phyloP scores from a whole-genome alignment of 2,797 vertebrate species.

The Bradypodion pumilum region DNA sequence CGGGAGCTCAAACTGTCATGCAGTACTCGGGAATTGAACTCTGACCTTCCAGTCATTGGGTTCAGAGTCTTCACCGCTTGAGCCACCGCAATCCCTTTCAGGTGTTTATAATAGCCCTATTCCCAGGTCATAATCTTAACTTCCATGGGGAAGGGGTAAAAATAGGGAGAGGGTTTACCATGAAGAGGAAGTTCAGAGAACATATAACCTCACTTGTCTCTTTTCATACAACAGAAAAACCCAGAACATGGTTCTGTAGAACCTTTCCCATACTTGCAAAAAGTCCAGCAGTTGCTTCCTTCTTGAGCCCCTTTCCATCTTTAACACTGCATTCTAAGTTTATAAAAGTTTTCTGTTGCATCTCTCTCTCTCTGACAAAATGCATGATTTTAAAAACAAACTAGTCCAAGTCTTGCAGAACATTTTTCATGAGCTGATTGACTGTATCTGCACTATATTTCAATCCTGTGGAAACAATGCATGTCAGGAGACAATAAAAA shows the following conservation, averaged over 20 bases:
- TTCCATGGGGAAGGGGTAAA: no score
- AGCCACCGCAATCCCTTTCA: no score
- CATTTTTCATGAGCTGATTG: conserved; percentile 66
- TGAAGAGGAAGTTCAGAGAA: no score
- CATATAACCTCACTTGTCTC: no score
- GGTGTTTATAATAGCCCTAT: background rate
- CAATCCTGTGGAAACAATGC: conserved; percentile 72
- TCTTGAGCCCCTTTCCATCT: background rate
- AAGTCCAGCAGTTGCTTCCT: background rate
- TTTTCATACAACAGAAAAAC: no score
- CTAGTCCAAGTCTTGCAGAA: conserved; percentile 60
- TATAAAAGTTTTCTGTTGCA: background rate
- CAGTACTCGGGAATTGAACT: no score
- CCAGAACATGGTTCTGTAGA: background rate
- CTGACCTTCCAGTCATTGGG: no score
- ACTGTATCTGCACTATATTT: conserved; percentile 67
- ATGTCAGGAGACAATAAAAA: conserved; percentile 74
- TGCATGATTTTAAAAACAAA: conserved; percentile 68
- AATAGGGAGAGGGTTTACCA: no score
- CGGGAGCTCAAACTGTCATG: no score
- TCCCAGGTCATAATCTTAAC: no score
- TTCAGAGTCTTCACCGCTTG: no score
- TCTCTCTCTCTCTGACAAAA: conserved; percentile 69
- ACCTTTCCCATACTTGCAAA: background rate
- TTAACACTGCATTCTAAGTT: background rate